phyloP scores from a whole-genome alignment of 2,113 vertebrate genomes.

The Bettongia penicillata region DNA sequence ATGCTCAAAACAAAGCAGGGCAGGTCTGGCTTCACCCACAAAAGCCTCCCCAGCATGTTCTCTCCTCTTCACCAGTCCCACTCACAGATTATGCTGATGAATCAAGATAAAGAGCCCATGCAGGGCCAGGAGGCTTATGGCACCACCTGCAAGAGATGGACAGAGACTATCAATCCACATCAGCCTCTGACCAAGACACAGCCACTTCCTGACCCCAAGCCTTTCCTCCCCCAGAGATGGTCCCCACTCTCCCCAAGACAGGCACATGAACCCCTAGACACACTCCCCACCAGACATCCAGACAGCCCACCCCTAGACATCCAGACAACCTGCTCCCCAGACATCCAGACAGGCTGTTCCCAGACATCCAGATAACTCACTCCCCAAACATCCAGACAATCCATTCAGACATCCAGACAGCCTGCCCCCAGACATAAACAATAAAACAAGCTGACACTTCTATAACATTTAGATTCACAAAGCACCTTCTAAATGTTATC shows the following conservation, averaged over 20 bases:
- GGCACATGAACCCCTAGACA: background rate
- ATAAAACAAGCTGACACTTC: background rate
- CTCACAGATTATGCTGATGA: constrained; percentile 98
- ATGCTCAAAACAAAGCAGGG: background rate
- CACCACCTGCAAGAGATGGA: constrained; percentile 88
- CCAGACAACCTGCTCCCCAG: background rate
- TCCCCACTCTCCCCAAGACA: background rate
- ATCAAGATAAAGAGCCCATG: constrained; percentile 97
- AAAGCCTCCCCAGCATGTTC: background rate
- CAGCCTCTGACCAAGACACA: background rate
- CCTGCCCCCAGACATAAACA: background rate
- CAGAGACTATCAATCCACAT: background rate
- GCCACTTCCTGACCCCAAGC: background rate
- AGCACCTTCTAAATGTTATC: background rate
- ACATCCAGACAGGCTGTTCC: background rate
- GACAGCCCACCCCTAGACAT: background rate
- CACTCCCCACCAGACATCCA: background rate
- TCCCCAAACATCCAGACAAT: background rate
- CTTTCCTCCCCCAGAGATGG: too few species aligned
- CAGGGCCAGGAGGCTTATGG: constrained; percentile 94
- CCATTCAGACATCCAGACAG: background rate
- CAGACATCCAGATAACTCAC: background rate
- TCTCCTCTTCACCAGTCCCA: constrained; percentile 41
- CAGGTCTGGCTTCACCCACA: background rate
- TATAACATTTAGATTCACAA: background rate